A percentile compares a stretch with the other conserved stretches of the same genome.
Conservation (phyloP, 2,797 vertebrate species). For the Novumbra hubbsi region DNA sequence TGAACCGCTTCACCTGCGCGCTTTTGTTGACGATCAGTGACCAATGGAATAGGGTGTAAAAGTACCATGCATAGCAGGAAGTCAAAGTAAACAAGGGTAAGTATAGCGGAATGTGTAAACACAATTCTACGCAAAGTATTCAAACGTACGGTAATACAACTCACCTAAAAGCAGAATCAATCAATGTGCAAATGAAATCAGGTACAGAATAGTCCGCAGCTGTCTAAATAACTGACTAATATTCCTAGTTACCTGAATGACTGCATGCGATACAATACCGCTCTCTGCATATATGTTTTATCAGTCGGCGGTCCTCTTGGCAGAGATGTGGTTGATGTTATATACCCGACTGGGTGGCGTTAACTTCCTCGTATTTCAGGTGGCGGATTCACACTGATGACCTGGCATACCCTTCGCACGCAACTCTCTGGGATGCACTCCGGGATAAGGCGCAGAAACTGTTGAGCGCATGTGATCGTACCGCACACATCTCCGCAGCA, state of each 20-base stretch:
- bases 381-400: constrained; percentile 36
- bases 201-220: neutral
- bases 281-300: constrained; percentile 5
- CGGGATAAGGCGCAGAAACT: neutral
- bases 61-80: neutral
- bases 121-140: constrained; percentile 1
- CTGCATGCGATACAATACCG: neutral
- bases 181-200: neutral
- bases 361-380: constrained; percentile 43
- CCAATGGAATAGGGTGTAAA: neutral
- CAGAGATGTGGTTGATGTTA: constrained; percentile 34
- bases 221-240: neutral
- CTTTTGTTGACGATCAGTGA: constrained; percentile 11
- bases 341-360: constrained; percentile 38
- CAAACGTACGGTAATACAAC: constrained; percentile 1
- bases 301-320: constrained; percentile 12
- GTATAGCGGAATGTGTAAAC: neutral
- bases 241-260: neutral
- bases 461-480: neutral
- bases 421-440: constrained; percentile 27
- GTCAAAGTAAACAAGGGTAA: neutral
- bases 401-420: constrained; percentile 50
- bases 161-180: neutral
- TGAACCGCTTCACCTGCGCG: neutral
- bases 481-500: neutral